Base-by-base conservation (phyloP, 2,113 vertebrate species). In the Columba livia region DNA sequence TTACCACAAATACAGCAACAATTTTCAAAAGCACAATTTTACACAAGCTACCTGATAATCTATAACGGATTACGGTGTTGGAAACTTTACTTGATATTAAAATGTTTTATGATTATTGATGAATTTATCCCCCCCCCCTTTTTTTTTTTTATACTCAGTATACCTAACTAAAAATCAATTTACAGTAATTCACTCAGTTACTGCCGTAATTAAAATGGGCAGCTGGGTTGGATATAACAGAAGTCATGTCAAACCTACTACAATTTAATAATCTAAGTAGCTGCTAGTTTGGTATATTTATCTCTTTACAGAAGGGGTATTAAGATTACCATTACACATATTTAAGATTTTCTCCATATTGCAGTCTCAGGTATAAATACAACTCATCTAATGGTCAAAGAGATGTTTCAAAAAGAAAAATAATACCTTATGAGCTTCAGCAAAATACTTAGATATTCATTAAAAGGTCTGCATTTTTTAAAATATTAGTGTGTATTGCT, bases 51-150 rank as follows among this genome's bases (percentile, higher is more conserved):
- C 18, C 17, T 66, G 36, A 74, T 20, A 47, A 62, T 4, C 21
- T 73, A 1, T 8, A 4, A 38, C 0, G 1, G 15, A 64, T 42
- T 40, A 57, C 0, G 54, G 25, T 12, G 17, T 5, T 58, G 28
- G 5, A 93, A 85, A 32, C 17, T n/a, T 34, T 51, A 12, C 32
- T 56, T 1, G 4, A 3, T 13, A 61, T 19, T 5, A 40, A 44
- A 65, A 15, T 38, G 31, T 12, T 40, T n/a, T n/a, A n/a, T n/a
- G n/a, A n/a, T n/a, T n/a, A n/a, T n/a, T n/a, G 17, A 58, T 15
- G 2, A 72, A 25, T 74, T 47, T 85, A 2, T 40, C 14, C 40
- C 40, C 40, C 40, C 40, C 40, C 40, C 6, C 3, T 9, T 2
- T 48, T 10, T 9, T 67, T 23, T 69, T 61, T 40, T n/a, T n/a